phyloP scores from a whole-genome alignment of 1,140 invertebrate species.

The Mya arenaria region DNA sequence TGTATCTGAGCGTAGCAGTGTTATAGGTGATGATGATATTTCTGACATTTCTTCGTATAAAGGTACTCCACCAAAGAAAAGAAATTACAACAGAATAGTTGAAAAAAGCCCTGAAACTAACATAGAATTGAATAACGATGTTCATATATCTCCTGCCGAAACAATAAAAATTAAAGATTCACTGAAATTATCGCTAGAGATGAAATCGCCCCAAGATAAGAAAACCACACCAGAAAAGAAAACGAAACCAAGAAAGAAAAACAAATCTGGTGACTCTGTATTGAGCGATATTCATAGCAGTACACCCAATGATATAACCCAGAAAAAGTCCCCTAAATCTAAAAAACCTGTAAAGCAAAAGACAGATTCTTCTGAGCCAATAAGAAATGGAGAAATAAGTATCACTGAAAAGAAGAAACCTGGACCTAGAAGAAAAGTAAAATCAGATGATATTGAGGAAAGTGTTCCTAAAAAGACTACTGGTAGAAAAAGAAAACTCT shows the following conservation, averaged over 20 bases:
- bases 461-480: slow-evolving; percentile 27
- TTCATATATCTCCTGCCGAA: neutral
- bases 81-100: slow-evolving; percentile 44
- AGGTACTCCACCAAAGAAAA: slow-evolving; percentile 50
- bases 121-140: slow-evolving; percentile 49
- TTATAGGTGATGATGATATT: slow-evolving; percentile 42
- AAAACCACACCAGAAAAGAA: slow-evolving; percentile 34
- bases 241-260: slow-evolving; percentile 55
- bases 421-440: slow-evolving; percentile 17
- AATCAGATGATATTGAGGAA: neutral
- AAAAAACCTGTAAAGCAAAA: slow-evolving; percentile 45
- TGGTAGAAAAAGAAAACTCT: slow-evolving; percentile 45
- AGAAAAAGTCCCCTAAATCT: neutral
- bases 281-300: too few relatives aligned
- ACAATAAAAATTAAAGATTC: slow-evolving; percentile 11
- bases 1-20: slow-evolving; percentile 43
- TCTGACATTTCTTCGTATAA: slow-evolving; percentile 46
- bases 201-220: neutral
- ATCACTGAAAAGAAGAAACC: slow-evolving; percentile 14
- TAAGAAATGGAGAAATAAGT: neutral
- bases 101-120: slow-evolving; percentile 50
- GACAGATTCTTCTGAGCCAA: slow-evolving; percentile 4
- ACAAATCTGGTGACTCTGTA: slow-evolving; percentile 36
- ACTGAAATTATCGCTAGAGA: neutral
- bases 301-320: neutral